These are phyloP conservation scores for Pollenia griseotomentosa DNA, from an alignment of 2,888 invertebrate genomes.

Conservation along the genomic window DNA sequence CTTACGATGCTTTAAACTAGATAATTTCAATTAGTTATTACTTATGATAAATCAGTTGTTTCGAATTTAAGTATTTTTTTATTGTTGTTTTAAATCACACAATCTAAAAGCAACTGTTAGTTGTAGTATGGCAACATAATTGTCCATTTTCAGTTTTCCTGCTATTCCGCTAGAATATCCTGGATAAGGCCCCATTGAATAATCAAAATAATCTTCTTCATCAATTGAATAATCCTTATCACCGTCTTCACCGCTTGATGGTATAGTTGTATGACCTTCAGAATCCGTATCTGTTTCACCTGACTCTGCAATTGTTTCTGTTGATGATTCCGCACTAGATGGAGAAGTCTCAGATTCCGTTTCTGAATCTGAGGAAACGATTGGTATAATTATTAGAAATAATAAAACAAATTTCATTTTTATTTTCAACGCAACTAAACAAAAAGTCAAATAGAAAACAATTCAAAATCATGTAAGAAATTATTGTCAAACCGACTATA, in stretches of 20 bases:
- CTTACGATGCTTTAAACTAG: too few species aligned
- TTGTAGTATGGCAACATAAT: neutral
- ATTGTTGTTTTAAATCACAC: too few species aligned
- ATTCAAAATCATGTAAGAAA: neutral
- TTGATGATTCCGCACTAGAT: neutral
- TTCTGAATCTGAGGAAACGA: neutral
- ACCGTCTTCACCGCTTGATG: neutral
- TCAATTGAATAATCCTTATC: neutral
- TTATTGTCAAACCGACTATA: too few species aligned
- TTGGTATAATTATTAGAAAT: neutral
- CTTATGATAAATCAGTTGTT: too few species aligned
- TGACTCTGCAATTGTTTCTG: neutral
- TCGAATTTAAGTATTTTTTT: too few species aligned
- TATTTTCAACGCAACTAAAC: neutral
- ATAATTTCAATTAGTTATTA: too few species aligned
- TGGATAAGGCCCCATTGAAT: conserved; percentile 50
- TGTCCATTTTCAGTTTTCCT: neutral
- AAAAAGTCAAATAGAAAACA: neutral
- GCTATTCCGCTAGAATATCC: neutral
- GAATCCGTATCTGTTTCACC: neutral
- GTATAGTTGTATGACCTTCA: too few species aligned
- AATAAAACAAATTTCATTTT: conserved; percentile 12
- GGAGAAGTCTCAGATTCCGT: neutral
- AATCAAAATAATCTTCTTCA: conserved; percentile 19
- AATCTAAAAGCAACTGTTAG: too few species aligned